These are phyloP conservation scores for Smutsia gigantea DNA, from an alignment of 2,797 vertebrate species.

Conservation along the genomic window DNA sequence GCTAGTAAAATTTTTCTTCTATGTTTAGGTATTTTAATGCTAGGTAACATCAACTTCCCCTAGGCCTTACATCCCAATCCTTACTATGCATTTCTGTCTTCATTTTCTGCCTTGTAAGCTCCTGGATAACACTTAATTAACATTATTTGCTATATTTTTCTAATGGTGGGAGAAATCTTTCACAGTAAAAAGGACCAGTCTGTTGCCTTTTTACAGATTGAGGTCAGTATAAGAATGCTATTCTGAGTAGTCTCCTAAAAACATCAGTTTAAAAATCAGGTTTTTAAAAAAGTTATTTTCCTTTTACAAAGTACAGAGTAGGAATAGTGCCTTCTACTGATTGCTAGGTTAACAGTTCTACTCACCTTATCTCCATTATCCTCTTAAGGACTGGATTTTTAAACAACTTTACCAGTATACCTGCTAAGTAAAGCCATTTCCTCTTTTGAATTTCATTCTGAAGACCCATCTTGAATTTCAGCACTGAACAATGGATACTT, in stretches of 20 bases:
- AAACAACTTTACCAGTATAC: constrained; percentile 63
- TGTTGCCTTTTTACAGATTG: constrained; percentile 23
- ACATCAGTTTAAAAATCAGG: constrained; percentile 67
- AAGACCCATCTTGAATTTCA: constrained; percentile 63
- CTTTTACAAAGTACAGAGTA: constrained; percentile 29
- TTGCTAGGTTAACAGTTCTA: constrained; percentile 72
- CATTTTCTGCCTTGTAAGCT: background rate
- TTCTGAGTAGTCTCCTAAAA: constrained; percentile 64
- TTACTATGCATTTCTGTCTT: background rate
- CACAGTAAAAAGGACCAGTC: constrained; percentile 27
- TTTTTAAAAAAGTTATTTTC: constrained; percentile 67
- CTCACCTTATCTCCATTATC: constrained; percentile 76
- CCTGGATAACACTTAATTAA: constrained; percentile 40
- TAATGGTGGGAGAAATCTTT: constrained; percentile 44
- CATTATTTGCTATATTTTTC: constrained; percentile 14
- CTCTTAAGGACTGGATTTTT: constrained; percentile 70
- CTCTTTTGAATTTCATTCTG: constrained; percentile 67
- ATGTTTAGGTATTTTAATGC: background rate
- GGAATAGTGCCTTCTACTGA: constrained; percentile 32
- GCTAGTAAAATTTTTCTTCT: background rate
- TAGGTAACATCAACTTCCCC: background rate
- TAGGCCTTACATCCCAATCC: fast-evolving
- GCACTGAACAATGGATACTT: constrained; percentile 64
- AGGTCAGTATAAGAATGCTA: constrained; percentile 53
- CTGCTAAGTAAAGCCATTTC: constrained; percentile 46